Evolutionary conservation across 2,888 invertebrate species (phyloP).

Genomic region (Amphipoea oculea): DNA sequence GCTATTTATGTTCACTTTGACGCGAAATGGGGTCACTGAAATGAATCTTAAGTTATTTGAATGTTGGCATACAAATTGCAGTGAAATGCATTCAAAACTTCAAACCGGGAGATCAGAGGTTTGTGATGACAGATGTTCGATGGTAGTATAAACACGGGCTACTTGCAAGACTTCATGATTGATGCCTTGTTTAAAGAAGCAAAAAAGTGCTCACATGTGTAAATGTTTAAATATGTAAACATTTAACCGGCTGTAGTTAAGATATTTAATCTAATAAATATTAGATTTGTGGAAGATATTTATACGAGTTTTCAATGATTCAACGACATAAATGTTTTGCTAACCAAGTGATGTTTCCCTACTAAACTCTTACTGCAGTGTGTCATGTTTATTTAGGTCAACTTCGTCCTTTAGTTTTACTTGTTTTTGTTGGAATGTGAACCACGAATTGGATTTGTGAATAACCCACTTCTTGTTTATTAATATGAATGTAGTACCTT

Average conservation of each 20-base stretch:
- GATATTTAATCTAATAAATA: constrained; percentile 46
- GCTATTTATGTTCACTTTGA: constrained; percentile 33
- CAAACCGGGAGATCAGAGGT: constrained; percentile 62
- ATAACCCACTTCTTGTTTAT: constrained; percentile 20
- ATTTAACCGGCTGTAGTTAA: constrained; percentile 32
- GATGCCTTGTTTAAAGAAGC: constrained; percentile 70
- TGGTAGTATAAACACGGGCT: constrained; percentile 68
- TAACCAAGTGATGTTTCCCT: constrained; percentile 30
- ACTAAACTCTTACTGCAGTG: constrained; percentile 36
- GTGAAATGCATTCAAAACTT: constrained; percentile 58
- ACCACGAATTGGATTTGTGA: constrained; percentile 40
- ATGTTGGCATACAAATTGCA: constrained; percentile 49
- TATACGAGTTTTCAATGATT: constrained; percentile 38
- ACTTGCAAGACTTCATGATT: constrained; percentile 64
- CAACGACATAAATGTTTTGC: constrained; percentile 35
- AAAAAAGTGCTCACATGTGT: constrained; percentile 52
- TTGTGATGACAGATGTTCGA: constrained; percentile 74
- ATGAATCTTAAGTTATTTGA: constrained; percentile 48
- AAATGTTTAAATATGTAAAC: constrained; percentile 47
- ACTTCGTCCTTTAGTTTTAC: constrained; percentile 63
- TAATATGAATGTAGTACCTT: neutral
- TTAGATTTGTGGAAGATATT: constrained; percentile 39
- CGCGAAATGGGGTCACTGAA: constrained; percentile 38
- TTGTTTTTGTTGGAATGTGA: constrained; percentile 59
- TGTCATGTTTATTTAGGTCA: constrained; percentile 70